These are phyloP conservation scores for Ailurus styani DNA, from an alignment of 2,113 vertebrate species.

Conservation along the genomic window DNA sequence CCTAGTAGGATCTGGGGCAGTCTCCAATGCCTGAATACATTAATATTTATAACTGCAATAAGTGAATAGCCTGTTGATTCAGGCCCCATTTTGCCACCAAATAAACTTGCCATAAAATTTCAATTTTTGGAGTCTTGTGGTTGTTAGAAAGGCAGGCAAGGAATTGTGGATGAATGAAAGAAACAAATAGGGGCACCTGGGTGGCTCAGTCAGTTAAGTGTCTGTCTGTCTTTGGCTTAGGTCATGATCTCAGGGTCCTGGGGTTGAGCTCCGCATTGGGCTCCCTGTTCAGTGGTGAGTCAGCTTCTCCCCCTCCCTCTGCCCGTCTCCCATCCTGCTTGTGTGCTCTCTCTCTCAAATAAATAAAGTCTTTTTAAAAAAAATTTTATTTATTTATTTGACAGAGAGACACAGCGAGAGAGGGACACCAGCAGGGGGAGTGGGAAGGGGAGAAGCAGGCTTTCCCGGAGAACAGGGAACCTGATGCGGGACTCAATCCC, in stretches of 20 bases:
- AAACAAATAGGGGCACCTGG: not conserved
- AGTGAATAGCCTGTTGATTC: not conserved
- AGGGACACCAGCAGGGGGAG: too few species aligned
- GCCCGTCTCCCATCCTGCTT: not conserved
- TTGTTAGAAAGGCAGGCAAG: not conserved
- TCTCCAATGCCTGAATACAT: not conserved
- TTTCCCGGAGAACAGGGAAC: too few species aligned
- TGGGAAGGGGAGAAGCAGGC: too few species aligned
- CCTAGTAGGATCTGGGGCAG: not conserved
- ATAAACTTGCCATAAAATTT: slow-evolving; percentile 22
- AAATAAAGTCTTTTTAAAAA: not conserved
- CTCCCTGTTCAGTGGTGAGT: not conserved
- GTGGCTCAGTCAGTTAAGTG: not conserved
- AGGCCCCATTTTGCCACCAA: not conserved
- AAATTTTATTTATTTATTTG: too few species aligned
- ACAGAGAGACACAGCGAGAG: too few species aligned
- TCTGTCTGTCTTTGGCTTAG: not conserved
- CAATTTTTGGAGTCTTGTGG: slow-evolving; percentile 24
- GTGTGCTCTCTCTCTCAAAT: not conserved
- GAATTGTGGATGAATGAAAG: not conserved
- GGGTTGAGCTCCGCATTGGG: not conserved
- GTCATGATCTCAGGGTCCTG: not conserved
- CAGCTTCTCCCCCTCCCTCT: not conserved
- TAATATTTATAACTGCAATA: slow-evolving; percentile 35
- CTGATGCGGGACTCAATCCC: too few species aligned